Percentiles rank a stretch among this genome's conserved stretches.
Evolutionary conservation across 2,888 invertebrate species (phyloP).

Genomic region (Thysanoteuthis rhombus): DNA sequence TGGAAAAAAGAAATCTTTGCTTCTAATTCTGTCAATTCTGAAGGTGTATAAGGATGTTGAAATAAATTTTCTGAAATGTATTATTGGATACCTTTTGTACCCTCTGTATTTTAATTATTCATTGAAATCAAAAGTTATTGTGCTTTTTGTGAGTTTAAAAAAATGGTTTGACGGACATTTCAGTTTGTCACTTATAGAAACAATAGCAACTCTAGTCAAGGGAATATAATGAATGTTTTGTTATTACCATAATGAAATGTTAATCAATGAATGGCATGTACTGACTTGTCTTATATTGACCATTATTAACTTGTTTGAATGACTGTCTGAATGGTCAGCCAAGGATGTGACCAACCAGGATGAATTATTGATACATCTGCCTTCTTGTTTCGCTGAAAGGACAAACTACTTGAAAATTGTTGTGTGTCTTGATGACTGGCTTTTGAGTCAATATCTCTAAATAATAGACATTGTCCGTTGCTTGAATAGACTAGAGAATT

Average conservation of each 20-base stretch:
- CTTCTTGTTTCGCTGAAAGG: not conserved
- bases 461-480: not conserved
- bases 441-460: not conserved
- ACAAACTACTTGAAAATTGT: not conserved
- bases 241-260: not conserved
- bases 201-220: too few relatives aligned
- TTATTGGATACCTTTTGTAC: too few relatives aligned
- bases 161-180: too few relatives aligned
- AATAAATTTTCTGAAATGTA: too few relatives aligned
- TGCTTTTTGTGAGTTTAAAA: too few relatives aligned
- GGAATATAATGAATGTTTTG: not conserved
- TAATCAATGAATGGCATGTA: not conserved
- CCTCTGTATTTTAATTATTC: too few relatives aligned
- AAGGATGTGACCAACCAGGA: not conserved
- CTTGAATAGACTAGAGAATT: not conserved
- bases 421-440: not conserved
- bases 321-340: not conserved
- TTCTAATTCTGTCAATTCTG: too few relatives aligned
- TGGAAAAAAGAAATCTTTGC: too few relatives aligned
- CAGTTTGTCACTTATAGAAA: too few relatives aligned
- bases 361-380: not conserved
- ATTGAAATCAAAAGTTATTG: too few relatives aligned
- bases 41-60: too few relatives aligned
- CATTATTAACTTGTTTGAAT: not conserved
- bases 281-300: not conserved